Evolutionary conservation across 2,888 invertebrate species (phyloP).

Genomic region (Latheticus oryzae): DNA sequence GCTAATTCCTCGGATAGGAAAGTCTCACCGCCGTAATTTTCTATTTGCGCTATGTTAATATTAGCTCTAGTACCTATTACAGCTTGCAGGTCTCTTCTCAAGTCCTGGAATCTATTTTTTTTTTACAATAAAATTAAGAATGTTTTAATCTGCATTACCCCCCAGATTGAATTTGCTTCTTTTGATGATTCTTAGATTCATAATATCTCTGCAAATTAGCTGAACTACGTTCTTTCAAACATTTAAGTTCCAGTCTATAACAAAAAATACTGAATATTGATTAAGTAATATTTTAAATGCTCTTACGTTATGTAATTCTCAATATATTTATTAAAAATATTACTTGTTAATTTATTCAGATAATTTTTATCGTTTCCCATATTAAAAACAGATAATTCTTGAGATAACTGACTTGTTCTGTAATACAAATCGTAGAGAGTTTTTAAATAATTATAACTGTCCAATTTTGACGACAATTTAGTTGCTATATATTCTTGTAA

Average conservation of each 20-base stretch:
- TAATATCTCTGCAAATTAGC: slow-evolving; percentile 87
- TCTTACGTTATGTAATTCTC: slow-evolving; percentile 80
- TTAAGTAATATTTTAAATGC: too few relatives aligned
- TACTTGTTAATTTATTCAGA: slow-evolving; percentile 80
- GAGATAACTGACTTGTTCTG: slow-evolving; percentile 81
- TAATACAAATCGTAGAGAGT: slow-evolving; percentile 91
- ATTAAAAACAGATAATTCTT: slow-evolving; percentile 79
- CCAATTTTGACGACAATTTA: slow-evolving; percentile 82
- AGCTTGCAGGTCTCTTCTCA: slow-evolving; percentile 92
- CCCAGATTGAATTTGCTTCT: slow-evolving; percentile 89
- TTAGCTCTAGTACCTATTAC: slow-evolving; percentile 91
- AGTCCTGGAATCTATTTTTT: slow-evolving; percentile 80
- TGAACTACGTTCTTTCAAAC: slow-evolving; percentile 82
- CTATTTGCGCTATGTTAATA: slow-evolving; percentile 93
- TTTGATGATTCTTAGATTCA: slow-evolving; percentile 92
- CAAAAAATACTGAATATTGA: too few relatives aligned
- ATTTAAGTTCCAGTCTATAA: slow-evolving; percentile 78
- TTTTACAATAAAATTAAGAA: slow-evolving; percentile 25
- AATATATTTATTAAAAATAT: slow-evolving; percentile 84
- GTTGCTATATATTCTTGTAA: slow-evolving; percentile 87
- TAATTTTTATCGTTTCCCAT: slow-evolving; percentile 84
- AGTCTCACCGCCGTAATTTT: slow-evolving; percentile 97
- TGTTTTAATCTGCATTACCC: slow-evolving; percentile 69
- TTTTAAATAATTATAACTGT: slow-evolving; percentile 88
- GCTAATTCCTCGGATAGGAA: slow-evolving; percentile 96